These are phyloP conservation scores for Malurus elegans DNA, from an alignment of 2,113 vertebrate species.

Conservation along the genomic window DNA sequence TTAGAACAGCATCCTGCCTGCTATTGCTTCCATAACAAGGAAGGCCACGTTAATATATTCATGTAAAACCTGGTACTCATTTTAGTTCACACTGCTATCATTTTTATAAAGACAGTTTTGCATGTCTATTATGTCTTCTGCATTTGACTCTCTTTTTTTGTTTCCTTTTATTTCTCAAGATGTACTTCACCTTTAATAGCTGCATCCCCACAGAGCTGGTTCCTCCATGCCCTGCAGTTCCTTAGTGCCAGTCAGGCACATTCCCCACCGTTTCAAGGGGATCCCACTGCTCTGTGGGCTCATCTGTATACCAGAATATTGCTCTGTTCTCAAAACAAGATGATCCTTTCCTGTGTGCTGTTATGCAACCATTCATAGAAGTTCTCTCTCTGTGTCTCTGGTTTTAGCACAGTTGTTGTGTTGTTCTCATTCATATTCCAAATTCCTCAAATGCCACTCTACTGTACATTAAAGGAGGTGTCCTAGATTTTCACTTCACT, in stretches of 20 bases:
- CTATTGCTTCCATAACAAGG: not conserved
- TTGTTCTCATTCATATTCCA: not conserved
- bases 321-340: not conserved
- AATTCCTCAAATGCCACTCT: not conserved
- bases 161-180: not conserved
- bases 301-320: not conserved
- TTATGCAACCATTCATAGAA: not conserved
- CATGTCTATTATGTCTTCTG: not conserved
- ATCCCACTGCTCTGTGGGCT: not conserved
- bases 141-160: not conserved
- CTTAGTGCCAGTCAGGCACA: not conserved
- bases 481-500: not conserved
- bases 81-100: not conserved
- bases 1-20: not conserved
- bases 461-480: accelerated
- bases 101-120: not conserved
- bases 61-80: not conserved
- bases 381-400: not conserved
- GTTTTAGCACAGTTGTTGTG: not conserved
- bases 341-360: accelerated
- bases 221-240: not conserved
- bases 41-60: not conserved
- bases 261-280: not conserved
- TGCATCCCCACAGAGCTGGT: not conserved
- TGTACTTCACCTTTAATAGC: not conserved